Conservation (phyloP, 2,113 vertebrate genomes). For the Tichodroma muraria region DNA sequence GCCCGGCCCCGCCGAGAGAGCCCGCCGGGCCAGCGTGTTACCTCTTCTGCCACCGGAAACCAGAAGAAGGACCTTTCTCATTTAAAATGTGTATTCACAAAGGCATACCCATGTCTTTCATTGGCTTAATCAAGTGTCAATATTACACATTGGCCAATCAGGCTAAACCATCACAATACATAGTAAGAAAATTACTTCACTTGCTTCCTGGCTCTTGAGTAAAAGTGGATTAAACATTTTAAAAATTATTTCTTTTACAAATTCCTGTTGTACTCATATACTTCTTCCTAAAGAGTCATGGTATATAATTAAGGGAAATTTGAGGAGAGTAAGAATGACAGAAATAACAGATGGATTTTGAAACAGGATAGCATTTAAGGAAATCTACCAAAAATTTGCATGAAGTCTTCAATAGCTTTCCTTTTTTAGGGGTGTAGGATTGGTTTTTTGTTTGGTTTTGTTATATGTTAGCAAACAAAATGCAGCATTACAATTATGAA, state of each 20-base stretch:
- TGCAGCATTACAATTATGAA: not conserved
- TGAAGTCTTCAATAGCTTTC: not conserved
- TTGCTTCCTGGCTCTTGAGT: not conserved
- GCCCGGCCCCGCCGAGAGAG: too few relatives aligned
- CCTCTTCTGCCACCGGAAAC: too few relatives aligned
- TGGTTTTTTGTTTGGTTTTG: not conserved
- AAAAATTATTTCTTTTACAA: not conserved
- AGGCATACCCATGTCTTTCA: too few relatives aligned
- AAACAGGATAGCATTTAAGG: not conserved
- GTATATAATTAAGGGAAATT: not conserved
- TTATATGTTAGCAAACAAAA: not conserved
- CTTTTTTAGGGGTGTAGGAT: accelerated
- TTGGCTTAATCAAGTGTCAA: too few relatives aligned
- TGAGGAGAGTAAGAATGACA: not conserved
- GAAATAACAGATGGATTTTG: not conserved
- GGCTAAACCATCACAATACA: too few relatives aligned
- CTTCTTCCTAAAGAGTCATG: not conserved
- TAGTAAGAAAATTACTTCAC: not conserved
- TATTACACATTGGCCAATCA: too few relatives aligned
- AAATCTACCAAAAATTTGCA: not conserved
- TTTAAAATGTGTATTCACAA: too few relatives aligned
- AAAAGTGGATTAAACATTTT: not conserved
- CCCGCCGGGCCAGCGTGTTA: too few relatives aligned
- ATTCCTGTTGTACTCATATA: not conserved
- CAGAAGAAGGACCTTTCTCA: too few relatives aligned